These are phyloP conservation scores for Apodemia zela DNA, from an alignment of 2,888 invertebrate species.

Conservation along the genomic window DNA sequence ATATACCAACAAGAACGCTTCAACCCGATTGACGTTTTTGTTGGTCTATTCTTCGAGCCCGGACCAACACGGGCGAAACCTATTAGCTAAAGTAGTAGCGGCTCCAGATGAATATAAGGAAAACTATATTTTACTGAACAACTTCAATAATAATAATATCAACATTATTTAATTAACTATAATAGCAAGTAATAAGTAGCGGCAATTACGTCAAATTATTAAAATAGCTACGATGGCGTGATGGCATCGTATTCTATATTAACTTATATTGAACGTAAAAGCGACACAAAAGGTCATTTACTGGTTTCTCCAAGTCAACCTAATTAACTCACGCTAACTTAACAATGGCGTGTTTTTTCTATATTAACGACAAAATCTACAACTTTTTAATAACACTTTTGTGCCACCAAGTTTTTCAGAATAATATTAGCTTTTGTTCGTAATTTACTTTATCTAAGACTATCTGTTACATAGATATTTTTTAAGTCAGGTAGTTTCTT, in stretches of 20 bases:
- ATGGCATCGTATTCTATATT: background rate
- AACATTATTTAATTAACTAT: background rate
- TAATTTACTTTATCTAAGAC: too few species aligned
- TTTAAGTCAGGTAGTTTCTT: too few species aligned
- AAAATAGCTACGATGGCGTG: conserved; percentile 2
- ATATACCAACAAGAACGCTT: too few species aligned
- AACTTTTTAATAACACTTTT: background rate
- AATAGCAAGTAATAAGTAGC: background rate
- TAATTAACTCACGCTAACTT: background rate
- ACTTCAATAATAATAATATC: background rate
- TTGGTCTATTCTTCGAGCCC: too few species aligned
- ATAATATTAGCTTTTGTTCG: too few species aligned
- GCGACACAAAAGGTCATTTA: background rate
- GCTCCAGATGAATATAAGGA: background rate
- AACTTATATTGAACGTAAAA: conserved; percentile 8
- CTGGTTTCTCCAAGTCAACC: background rate
- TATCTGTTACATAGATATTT: too few species aligned
- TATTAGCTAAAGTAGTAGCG: background rate
- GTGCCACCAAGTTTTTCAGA: too few species aligned
- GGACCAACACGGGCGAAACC: too few species aligned
- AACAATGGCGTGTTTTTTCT: background rate
- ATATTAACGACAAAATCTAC: background rate
- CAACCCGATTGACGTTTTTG: too few species aligned
- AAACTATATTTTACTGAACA: background rate
- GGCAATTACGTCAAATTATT: conserved; percentile 1